Percentiles rank a stretch among this genome's conserved stretches.
phyloP scores from a whole-genome alignment of 2,888 invertebrate genomes.

The Poecilobothrus nobilitatus region DNA sequence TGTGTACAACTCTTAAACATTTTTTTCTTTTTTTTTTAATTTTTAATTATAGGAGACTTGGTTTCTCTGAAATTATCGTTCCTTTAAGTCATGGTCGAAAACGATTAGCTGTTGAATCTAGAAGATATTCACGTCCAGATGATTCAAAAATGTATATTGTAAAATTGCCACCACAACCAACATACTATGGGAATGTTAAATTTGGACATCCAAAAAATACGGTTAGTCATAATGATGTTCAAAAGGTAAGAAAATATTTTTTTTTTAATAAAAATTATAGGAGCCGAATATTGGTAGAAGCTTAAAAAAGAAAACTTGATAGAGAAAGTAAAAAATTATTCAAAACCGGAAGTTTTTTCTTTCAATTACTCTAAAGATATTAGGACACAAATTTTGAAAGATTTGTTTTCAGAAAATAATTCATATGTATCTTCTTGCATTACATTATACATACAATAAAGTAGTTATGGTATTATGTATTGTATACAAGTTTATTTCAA shows the following conservation, averaged over 20 bases:
- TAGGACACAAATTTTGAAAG: too few species aligned
- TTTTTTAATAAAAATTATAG: constrained; percentile 24
- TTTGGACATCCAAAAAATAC: constrained; percentile 47
- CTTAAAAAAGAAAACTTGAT: too few species aligned
- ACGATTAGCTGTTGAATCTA: constrained; percentile 66
- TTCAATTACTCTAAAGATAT: too few species aligned
- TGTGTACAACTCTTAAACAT: neutral
- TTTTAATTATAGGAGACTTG: constrained; percentile 52
- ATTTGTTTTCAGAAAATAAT: too few species aligned
- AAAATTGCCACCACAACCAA: constrained; percentile 75
- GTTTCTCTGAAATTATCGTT: constrained; percentile 61
- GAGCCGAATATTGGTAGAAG: constrained; percentile 43
- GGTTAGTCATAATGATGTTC: constrained; percentile 45
- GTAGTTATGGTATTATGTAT: too few species aligned
- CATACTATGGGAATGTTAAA: constrained; percentile 65
- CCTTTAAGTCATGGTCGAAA: constrained; percentile 73
- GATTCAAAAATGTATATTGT: constrained; percentile 83
- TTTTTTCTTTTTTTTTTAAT: neutral
- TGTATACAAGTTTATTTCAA: too few species aligned
- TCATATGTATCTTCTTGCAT: too few species aligned
- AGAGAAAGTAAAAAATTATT: too few species aligned
- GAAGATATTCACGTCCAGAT: constrained; percentile 59
- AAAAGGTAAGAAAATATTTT: constrained; percentile 24
- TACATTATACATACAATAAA: too few species aligned
- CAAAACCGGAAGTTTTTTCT: too few species aligned